phyloP scores from a whole-genome alignment of 1,140 invertebrate genomes.

The Centruroides vittatus region DNA sequence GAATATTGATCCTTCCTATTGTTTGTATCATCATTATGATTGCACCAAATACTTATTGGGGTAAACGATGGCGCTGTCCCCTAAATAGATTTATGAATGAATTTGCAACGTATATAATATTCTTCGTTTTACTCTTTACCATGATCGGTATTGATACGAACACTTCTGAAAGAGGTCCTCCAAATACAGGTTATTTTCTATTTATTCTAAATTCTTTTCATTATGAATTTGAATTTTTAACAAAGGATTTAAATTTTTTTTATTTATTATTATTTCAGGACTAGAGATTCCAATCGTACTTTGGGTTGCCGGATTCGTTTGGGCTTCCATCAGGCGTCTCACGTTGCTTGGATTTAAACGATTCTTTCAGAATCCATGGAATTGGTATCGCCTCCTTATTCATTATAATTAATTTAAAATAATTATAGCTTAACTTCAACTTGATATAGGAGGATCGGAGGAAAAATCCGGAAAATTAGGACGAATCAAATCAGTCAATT shows the following conservation, averaged over 20 bases:
- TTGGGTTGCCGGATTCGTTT: slow-evolving; percentile 6
- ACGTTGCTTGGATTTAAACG: background rate
- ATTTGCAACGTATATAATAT: slow-evolving; percentile 42
- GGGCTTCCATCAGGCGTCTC: background rate
- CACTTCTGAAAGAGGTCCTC: slow-evolving; percentile 30
- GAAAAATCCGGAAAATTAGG: no score
- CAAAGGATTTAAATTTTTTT: background rate
- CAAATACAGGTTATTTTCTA: slow-evolving; percentile 27
- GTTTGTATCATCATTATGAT: slow-evolving; percentile 21
- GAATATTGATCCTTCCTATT: slow-evolving; percentile 1
- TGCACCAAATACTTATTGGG: slow-evolving; percentile 34
- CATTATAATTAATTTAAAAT: no score
- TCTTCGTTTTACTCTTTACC: slow-evolving; percentile 42
- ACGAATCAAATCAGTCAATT: no score
- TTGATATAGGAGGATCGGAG: no score
- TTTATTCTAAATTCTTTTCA: background rate
- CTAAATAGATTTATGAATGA: slow-evolving; percentile 29
- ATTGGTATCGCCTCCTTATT: background rate
- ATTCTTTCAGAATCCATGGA: slow-evolving; percentile 6
- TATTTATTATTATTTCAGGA: slow-evolving; percentile 32
- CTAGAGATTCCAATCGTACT: slow-evolving; percentile 2
- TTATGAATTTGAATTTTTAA: background rate
- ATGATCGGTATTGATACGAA: slow-evolving; percentile 35
- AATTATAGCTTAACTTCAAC: no score
- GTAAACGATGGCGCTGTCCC: slow-evolving; percentile 31